Conservation (phyloP, 2,888 invertebrate species). For the Apomyelois bistriatella region DNA sequence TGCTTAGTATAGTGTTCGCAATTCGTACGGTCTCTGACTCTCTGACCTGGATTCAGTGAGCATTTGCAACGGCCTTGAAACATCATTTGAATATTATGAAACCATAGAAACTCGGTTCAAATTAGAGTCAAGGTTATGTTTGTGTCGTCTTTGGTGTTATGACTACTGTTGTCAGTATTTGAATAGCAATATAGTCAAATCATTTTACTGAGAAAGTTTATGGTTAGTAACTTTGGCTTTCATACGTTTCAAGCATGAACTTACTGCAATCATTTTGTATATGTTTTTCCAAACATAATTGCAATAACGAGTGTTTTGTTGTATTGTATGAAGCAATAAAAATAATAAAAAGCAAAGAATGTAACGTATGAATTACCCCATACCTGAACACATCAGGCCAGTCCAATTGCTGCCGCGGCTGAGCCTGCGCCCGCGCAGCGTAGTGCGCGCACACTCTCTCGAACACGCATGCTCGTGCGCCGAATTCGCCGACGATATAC, state of each 20-base stretch:
- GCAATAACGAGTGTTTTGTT: too few species aligned
- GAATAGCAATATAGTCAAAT: too few species aligned
- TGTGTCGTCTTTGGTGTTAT: constrained; percentile 17
- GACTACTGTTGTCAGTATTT: neutral
- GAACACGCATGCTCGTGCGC: constrained; percentile 88
- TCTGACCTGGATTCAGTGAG: constrained; percentile 42
- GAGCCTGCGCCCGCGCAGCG: constrained; percentile 78
- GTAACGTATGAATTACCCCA: too few species aligned
- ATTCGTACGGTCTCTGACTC: constrained; percentile 35
- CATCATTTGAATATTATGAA: constrained; percentile 46
- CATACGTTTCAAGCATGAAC: too few species aligned
- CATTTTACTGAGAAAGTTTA: too few species aligned
- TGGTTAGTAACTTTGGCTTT: too few species aligned
- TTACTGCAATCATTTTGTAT: too few species aligned
- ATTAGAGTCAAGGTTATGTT: constrained; percentile 49
- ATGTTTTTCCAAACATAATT: too few species aligned
- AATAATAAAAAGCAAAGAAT: too few species aligned
- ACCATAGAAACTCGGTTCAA: constrained; percentile 43
- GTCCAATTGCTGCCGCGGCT: constrained; percentile 77
- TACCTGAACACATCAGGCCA: constrained; percentile 91
- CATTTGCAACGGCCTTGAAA: constrained; percentile 55
- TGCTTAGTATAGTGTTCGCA: constrained; percentile 15
- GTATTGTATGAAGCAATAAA: too few species aligned
- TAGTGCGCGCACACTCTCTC: constrained; percentile 88
- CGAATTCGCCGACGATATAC: constrained; percentile 87